Evolutionary conservation across 92 coral and sea anemone species (phyloP).

Genomic region (Parazoanthus swiftii): DNA sequence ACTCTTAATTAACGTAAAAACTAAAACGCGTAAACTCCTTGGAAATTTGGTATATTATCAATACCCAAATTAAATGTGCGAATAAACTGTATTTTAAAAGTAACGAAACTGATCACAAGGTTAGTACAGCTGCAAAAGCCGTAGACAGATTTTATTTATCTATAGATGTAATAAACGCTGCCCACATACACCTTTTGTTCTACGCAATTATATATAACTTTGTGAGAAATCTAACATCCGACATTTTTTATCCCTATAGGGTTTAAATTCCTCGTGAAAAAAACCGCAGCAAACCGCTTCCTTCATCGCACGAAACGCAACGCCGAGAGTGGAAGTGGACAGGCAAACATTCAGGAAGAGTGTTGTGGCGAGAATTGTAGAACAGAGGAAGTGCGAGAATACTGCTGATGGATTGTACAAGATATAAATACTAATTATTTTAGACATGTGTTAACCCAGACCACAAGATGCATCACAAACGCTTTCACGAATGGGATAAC

Average conservation of each 20-base stretch:
- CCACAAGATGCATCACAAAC: neutral
- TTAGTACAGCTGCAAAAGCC: no score
- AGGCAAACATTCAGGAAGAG: neutral
- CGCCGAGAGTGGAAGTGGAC: no score
- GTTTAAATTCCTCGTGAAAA: neutral
- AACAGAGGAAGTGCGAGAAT: slow-evolving; percentile 7
- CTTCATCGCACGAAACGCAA: slow-evolving; percentile 10
- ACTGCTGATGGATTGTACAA: neutral
- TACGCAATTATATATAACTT: neutral
- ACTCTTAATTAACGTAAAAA: no score
- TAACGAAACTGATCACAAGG: no score
- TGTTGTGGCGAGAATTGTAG: slow-evolving; percentile 10
- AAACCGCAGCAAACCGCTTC: slow-evolving; percentile 17
- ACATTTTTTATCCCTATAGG: neutral
- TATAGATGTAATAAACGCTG: neutral
- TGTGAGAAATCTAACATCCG: neutral
- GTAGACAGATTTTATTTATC: no score
- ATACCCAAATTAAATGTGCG: no score
- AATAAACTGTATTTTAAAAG: no score
- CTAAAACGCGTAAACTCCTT: no score
- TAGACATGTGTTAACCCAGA: neutral
- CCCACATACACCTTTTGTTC: neutral
- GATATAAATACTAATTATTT: neutral
- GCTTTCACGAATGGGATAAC: neutral
- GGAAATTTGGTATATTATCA: no score